phyloP scores from a whole-genome alignment of 2,113 vertebrate genomes.

The Pachypanchax playfairii region DNA sequence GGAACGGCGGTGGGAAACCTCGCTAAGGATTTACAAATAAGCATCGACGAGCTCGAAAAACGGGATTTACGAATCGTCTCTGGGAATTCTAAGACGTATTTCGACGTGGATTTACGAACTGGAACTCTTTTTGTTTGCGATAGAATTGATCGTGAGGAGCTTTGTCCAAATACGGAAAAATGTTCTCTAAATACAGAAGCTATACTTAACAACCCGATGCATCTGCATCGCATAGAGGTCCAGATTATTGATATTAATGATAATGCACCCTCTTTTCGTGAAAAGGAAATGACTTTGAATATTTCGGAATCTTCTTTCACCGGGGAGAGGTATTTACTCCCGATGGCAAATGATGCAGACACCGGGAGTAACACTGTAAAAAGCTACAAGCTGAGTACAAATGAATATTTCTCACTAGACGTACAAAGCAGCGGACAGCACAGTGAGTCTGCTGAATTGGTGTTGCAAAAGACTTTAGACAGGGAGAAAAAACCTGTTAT shows the following conservation, averaged over 20 bases:
- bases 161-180: slow-evolving; percentile 74
- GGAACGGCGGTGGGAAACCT: slow-evolving; percentile 77
- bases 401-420: slow-evolving; percentile 78
- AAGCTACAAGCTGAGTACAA: slow-evolving; percentile 76
- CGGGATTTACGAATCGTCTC: slow-evolving; percentile 66
- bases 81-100: slow-evolving; percentile 63
- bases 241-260: slow-evolving; percentile 84
- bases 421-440: slow-evolving; percentile 67
- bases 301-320: slow-evolving; percentile 74
- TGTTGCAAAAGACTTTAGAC: slow-evolving; percentile 76
- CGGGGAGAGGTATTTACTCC: slow-evolving; percentile 70
- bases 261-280: slow-evolving; percentile 80
- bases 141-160: slow-evolving; percentile 81
- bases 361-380: slow-evolving; percentile 73
- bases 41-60: slow-evolving; percentile 56
- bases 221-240: slow-evolving; percentile 79
- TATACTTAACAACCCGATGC: slow-evolving; percentile 78
- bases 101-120: slow-evolving; percentile 80
- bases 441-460: slow-evolving; percentile 69
- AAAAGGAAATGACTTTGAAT: slow-evolving; percentile 66
- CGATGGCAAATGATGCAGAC: slow-evolving; percentile 71
- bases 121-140: slow-evolving; percentile 78
- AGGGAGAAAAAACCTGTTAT: slow-evolving; percentile 72
- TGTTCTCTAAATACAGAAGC: slow-evolving; percentile 80
- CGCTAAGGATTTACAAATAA: slow-evolving; percentile 73